phyloP scores from a whole-genome alignment of 2,888 invertebrate genomes.

The Blastobasis lacticolella region DNA sequence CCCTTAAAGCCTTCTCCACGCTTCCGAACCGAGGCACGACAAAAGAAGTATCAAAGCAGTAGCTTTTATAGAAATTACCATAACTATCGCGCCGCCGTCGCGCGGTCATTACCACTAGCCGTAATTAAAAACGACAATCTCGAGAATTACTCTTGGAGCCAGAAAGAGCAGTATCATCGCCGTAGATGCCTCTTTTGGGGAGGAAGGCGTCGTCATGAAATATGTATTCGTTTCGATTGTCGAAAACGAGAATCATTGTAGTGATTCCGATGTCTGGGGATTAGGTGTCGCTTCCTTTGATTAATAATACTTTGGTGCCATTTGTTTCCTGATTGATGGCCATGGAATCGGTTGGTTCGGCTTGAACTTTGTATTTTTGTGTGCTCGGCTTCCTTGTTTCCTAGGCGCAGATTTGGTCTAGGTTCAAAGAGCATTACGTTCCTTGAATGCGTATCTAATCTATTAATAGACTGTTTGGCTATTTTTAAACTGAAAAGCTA shows the following conservation, averaged over 20 bases:
- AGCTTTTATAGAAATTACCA: constrained; percentile 62
- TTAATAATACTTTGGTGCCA: background rate
- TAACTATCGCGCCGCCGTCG: constrained; percentile 30
- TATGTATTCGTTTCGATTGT: constrained; percentile 34
- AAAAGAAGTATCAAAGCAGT: constrained; percentile 50
- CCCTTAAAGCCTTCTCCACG: constrained; percentile 23
- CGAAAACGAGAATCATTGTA: constrained; percentile 24
- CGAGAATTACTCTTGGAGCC: constrained; percentile 7
- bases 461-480: too few species aligned
- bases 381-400: too few species aligned
- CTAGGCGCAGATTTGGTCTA: too few species aligned
- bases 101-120: constrained; percentile 21
- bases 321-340: background rate
- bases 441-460: too few species aligned
- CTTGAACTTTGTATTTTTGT: too few species aligned
- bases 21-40: constrained; percentile 23
- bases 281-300: constrained; percentile 5
- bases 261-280: constrained; percentile 12
- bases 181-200: constrained; percentile 15
- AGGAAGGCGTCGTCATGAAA: constrained; percentile 35
- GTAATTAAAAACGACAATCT: constrained; percentile 41
- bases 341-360: background rate
- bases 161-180: constrained; percentile 30
- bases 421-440: too few species aligned
- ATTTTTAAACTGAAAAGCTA: too few species aligned